Percentiles rank a stretch among this genome's conserved stretches.
Conservation (phyloP, 2,888 invertebrate genomes). For the Rotaria magnacalcarata region DNA sequence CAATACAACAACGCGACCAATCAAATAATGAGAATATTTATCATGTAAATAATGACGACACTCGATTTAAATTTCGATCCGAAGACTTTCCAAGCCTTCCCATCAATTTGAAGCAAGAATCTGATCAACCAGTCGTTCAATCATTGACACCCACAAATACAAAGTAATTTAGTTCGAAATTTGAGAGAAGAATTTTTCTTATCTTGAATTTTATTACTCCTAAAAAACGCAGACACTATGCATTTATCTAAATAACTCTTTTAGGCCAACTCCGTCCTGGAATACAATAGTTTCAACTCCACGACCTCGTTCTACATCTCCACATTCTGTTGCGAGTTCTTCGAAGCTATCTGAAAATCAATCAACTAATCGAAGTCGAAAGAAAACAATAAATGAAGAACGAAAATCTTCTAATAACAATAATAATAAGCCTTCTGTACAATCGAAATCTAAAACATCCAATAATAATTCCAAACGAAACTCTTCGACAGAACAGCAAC, state of each 20-base stretch:
- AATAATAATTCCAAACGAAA: not conserved
- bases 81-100: conserved; percentile 37
- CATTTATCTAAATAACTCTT: not conserved
- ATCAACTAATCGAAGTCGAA: not conserved
- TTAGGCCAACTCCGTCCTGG: not conserved
- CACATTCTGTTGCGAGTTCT: not conserved
- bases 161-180: not conserved
- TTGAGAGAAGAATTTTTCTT: too few relatives aligned
- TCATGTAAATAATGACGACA: not conserved
- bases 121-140: not conserved
- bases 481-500: not conserved
- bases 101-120: not conserved
- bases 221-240: too few relatives aligned
- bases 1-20: not conserved
- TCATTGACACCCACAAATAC: not conserved
- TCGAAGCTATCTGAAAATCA: not conserved
- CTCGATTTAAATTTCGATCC: not conserved
- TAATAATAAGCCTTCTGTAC: not conserved
- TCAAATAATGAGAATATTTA: not conserved
- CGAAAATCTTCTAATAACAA: too few relatives aligned
- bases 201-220: too few relatives aligned
- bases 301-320: conserved; percentile 19
- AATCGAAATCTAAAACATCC: not conserved
- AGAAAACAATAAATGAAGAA: too few relatives aligned
- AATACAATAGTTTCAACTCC: not conserved